A percentile compares a stretch with the other conserved stretches of the same genome.
Evolutionary conservation across 2,797 vertebrate genomes (phyloP).

Genomic region (Anguilla marmorata): DNA sequence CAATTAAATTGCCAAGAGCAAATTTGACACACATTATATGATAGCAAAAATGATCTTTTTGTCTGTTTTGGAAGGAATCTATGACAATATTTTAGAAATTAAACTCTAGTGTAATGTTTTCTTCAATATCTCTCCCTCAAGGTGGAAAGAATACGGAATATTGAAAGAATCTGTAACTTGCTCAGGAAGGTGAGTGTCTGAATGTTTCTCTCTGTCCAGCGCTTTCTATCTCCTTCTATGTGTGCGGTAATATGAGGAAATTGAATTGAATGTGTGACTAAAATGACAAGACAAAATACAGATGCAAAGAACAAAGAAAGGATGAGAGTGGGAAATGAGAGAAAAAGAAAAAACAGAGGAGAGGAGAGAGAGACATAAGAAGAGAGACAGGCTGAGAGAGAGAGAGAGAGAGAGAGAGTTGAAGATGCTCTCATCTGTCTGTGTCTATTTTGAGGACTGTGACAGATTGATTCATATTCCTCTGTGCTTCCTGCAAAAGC

Average conservation of each 20-base stretch:
- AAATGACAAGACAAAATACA: neutral
- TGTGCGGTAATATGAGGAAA: neutral
- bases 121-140: slow-evolving; percentile 58
- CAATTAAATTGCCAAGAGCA: slow-evolving; percentile 21
- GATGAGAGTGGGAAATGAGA: neutral
- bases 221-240: neutral
- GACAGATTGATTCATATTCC: slow-evolving; percentile 53
- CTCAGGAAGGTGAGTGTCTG: slow-evolving; percentile 82
- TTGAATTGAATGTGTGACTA: neutral
- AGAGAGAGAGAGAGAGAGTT: slow-evolving; percentile 40
- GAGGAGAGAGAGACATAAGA: slow-evolving; percentile 39
- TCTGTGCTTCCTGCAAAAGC: neutral
- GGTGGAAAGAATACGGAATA: slow-evolving; percentile 92
- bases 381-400: neutral
- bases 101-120: neutral
- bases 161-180: slow-evolving; percentile 91
- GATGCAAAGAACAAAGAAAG: neutral
- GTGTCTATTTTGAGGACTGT: slow-evolving; percentile 46
- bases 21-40: slow-evolving; percentile 14
- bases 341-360: neutral
- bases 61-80: neutral
- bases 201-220: neutral
- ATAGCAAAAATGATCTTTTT: neutral
- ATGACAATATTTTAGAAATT: neutral
- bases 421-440: slow-evolving; percentile 51